phyloP scores from a whole-genome alignment of 1,140 invertebrate genomes.

The Diorhabda sublineata region DNA sequence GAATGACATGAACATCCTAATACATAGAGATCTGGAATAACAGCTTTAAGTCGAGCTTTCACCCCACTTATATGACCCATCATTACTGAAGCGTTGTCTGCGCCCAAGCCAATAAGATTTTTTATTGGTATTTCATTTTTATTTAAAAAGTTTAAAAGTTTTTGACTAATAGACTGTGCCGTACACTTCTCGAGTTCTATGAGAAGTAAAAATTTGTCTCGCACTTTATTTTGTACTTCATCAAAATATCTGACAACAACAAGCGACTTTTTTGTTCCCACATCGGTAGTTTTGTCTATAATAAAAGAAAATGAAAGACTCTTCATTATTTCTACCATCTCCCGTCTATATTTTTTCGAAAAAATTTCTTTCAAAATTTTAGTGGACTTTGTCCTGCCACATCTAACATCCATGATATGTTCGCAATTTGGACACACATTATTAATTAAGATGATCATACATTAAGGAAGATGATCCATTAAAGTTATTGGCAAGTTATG shows the following conservation, averaged over 20 bases:
- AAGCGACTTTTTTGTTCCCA: constrained; percentile 11
- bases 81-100: constrained; percentile 19
- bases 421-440: constrained; percentile 25
- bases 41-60: constrained; percentile 9
- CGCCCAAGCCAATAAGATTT: constrained; percentile 12
- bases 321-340: constrained; percentile 6
- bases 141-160: constrained; percentile 7
- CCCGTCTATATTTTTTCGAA: constrained; percentile 15
- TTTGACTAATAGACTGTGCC: constrained; percentile 9
- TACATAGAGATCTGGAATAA: constrained; percentile 16
- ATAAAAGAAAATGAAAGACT: constrained; percentile 17
- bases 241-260: constrained; percentile 5
- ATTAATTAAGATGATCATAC: no score
- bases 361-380: constrained; percentile 14
- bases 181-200: constrained; percentile 15
- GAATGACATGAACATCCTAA: constrained; percentile 20
- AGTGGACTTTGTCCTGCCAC: constrained; percentile 20
- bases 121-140: constrained; percentile 7
- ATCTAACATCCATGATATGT: constrained; percentile 19
- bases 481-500: constrained; percentile 31
- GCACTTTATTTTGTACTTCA: constrained; percentile 1
- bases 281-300: constrained; percentile 23
- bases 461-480: constrained; percentile 28
- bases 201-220: constrained; percentile 13
- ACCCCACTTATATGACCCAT: constrained; percentile 17